phyloP scores from a whole-genome alignment of 2,797 vertebrate genomes.

The Paedocypris micromegethes region DNA sequence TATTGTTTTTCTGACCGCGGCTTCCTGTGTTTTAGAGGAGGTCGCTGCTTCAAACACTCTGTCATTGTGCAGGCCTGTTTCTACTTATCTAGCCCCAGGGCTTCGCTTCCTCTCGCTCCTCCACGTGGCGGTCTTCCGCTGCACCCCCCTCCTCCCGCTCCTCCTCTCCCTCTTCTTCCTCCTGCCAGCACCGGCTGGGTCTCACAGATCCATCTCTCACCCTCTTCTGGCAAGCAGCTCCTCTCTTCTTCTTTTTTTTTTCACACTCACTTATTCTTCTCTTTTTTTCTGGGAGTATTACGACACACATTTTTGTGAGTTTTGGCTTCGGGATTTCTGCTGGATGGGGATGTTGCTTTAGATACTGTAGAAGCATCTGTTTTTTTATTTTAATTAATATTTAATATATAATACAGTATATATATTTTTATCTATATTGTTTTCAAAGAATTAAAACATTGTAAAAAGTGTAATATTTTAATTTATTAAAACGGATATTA shows the following conservation, averaged over 20 bases:
- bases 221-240: conserved; percentile 20
- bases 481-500: no score
- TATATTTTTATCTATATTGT: no score
- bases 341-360: no score
- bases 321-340: no score
- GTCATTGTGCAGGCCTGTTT: conserved; percentile 64
- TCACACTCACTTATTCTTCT: neutral
- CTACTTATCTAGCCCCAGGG: conserved; percentile 69
- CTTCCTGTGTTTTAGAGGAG: conserved; percentile 62
- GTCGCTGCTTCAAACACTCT: conserved; percentile 55
- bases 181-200: conserved; percentile 31
- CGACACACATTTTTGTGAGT: neutral
- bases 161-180: neutral
- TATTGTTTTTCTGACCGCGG: conserved; percentile 48
- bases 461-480: no score
- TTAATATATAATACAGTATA: no score
- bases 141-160: neutral
- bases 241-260: neutral
- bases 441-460: no score
- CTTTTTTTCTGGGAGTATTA: conserved; percentile 2
- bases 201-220: conserved; percentile 26
- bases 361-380: no score
- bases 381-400: no score
- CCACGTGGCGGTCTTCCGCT: conserved; percentile 44
- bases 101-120: conserved; percentile 61